phyloP scores from a whole-genome alignment of 2,797 vertebrate species.

The Acanthiza pusilla region DNA sequence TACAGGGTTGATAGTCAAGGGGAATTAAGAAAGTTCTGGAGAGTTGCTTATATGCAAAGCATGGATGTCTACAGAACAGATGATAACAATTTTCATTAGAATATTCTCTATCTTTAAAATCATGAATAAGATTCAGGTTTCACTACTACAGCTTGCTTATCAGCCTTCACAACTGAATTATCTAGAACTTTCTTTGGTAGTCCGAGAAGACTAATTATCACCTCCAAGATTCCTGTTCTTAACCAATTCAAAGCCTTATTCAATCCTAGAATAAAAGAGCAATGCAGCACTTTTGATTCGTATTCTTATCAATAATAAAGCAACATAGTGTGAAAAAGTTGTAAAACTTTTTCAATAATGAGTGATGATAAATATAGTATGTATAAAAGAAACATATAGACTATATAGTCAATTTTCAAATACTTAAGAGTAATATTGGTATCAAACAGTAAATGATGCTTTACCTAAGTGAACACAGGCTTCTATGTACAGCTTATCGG shows the following conservation, averaged over 20 bases:
- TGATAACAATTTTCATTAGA: background rate
- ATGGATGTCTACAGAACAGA: background rate
- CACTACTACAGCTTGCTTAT: background rate
- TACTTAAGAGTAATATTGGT: background rate
- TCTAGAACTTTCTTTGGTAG: background rate
- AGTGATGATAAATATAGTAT: background rate
- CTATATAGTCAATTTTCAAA: background rate
- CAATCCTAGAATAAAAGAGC: background rate
- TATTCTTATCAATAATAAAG: background rate
- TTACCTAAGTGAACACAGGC: background rate
- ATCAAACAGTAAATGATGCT: background rate
- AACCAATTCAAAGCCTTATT: background rate
- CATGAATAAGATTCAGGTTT: background rate
- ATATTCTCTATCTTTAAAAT: background rate
- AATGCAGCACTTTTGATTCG: background rate
- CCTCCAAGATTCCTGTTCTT: background rate
- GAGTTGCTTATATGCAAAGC: background rate
- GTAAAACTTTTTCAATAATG: background rate
- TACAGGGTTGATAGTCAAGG: background rate
- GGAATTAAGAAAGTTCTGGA: background rate
- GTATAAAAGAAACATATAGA: background rate
- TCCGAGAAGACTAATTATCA: background rate
- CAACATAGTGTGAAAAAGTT: background rate
- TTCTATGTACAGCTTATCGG: background rate
- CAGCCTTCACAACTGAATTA: background rate